Conservation (phyloP, 1,140 invertebrate genomes). For the Lepidurus arcticus region DNA sequence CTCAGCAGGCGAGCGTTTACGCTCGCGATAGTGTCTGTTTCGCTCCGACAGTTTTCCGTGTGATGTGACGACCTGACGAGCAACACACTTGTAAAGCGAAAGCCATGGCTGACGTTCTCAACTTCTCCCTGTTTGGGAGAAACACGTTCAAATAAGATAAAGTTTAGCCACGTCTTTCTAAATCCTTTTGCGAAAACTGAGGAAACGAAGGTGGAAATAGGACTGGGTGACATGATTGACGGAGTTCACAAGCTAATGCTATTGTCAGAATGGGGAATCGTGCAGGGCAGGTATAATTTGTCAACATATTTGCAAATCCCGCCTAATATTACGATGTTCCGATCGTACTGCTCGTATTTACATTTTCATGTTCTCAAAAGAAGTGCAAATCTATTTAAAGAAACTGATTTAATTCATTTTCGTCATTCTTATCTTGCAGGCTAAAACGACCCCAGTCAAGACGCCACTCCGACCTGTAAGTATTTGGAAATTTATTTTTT, state of each 20-base stretch:
- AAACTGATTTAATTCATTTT: too few species aligned
- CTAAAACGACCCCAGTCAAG: conserved; percentile 35
- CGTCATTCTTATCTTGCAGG: conserved; percentile 25
- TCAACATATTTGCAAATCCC: not conserved
- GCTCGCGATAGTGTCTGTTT: not conserved
- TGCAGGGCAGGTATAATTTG: not conserved
- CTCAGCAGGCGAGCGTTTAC: not conserved
- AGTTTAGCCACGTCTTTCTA: not conserved
- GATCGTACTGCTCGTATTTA: not conserved
- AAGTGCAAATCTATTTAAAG: too few species aligned
- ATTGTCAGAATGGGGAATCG: conserved; percentile 3
- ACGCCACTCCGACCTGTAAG: conserved; percentile 35
- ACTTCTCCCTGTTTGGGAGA: too few species aligned
- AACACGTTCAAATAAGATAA: not conserved
- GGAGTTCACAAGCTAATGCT: not conserved
- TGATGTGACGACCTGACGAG: conserved; percentile 2
- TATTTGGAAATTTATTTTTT: not conserved
- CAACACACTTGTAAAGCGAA: not conserved
- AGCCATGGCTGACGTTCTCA: not conserved
- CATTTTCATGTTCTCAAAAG: too few species aligned
- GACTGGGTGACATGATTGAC: not conserved
- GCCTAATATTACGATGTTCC: not conserved
- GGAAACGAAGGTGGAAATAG: not conserved
- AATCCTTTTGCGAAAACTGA: not conserved
- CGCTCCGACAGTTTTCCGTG: not conserved